Evolutionary conservation across 2,888 invertebrate genomes (phyloP), one percentile per base, ranked within the genome.

Genomic region (Ornithoptera alexandrae): DNA sequence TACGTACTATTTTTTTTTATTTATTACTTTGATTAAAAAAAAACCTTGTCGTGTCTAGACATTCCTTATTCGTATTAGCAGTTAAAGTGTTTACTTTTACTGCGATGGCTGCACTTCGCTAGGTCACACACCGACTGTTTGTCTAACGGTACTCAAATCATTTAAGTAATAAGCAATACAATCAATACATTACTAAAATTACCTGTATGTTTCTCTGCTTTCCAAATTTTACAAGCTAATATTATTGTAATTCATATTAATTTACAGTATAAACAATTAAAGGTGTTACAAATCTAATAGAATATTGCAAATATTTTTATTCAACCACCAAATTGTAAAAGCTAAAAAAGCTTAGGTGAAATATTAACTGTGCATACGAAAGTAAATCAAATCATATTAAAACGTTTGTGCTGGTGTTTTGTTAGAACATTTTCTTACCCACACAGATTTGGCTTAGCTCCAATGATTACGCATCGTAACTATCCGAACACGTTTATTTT

Each of bases 401-500:
- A 30, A 50, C 18, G 17, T 50, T 18, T 18, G 18, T 50, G 15
- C 36, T n/a, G 30, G 56, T 57, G 65, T 4, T 39, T 60, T 66
- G 53, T 66, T 62, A 57, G 50, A 66, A 59, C 22, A 62, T 59
- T 62, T 66, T 66, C 65, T 36, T 36, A 7, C 24, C 59, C 30
- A 69, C 62, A 50, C 53, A 74, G 64, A 62, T 66, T 76, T 84
- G 84, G 85, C 83, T 75, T 36, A 67, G 60, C 66, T 69, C 81
- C 83, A 83, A 72, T 58, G 68, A 70, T 74, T 77, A 72, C 74
- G 64, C 64, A 70, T 71, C 71, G 62, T 72, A 39, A 69, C 72
- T 72, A 73, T 77, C 72, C 72, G 73, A 71, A 69, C 68, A 68
- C 50, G 39, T 80, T 77, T 81, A 79, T 79, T 80, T 80, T 78